These are phyloP conservation scores for Phalanger gymnotis DNA, from an alignment of 2,797 vertebrate species.

Conservation along the genomic window DNA sequence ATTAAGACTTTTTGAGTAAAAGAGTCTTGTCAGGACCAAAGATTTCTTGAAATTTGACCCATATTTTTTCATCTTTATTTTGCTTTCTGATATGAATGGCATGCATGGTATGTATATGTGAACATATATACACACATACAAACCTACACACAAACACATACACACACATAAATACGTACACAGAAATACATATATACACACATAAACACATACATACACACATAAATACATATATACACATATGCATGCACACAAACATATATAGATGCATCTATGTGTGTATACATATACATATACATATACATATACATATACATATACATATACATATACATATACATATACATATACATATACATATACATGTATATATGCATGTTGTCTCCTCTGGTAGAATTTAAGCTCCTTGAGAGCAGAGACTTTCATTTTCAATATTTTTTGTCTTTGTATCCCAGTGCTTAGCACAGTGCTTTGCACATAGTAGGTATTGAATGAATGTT, in stretches of 20 bases:
- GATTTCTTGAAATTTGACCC: constrained; percentile 7
- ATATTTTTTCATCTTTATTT: constrained; percentile 16
- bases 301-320: not conserved
- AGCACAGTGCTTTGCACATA: not conserved
- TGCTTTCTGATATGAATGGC: not conserved
- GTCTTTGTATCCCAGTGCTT: not conserved
- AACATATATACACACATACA: not conserved
- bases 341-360: not conserved
- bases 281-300: not conserved
- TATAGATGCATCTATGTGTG: no score
- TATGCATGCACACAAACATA: not conserved
- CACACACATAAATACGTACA: not conserved
- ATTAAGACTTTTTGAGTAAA: not conserved
- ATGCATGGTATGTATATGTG: not conserved
- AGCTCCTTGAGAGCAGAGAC: not conserved
- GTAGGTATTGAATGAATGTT: not conserved
- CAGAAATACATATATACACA: no score
- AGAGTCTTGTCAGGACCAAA: not conserved
- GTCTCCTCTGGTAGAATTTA: not conserved
- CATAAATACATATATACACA: no score
- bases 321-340: no score
- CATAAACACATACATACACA: no score
- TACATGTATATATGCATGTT: not conserved
- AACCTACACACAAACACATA: no score
- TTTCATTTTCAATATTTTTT: not conserved